Base-by-base conservation (phyloP, 2,888 invertebrate genomes). In the Gortyna flavago region DNA sequence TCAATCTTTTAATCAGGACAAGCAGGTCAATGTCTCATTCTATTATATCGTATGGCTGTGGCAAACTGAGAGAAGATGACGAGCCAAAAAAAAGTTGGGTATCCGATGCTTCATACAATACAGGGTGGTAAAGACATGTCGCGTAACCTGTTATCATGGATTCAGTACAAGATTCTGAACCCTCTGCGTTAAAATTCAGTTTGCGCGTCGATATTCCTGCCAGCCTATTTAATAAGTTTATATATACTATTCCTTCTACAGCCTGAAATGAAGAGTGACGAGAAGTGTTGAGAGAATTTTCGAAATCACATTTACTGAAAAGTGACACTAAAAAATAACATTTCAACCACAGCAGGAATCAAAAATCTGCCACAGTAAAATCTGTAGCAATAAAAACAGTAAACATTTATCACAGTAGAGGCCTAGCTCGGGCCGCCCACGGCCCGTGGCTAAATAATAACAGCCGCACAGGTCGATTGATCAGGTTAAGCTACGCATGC, bases 261-360 rank as follows among this genome's bases (percentile, higher is more conserved):
- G 32, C 32, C n/a, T 44, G 18, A 57, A 38, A 71, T 57, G 8
- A 32, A 25, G 4, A 71, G 29, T 32, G 32, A 32, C 71, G 8
- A 16, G 8, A 18, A 9, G 16, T 54, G 25, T 61, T 61, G 18
- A 7, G 32, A n/a, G 32, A 16, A 41, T 44, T 44, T 77, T 44
- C 25, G 2, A 72, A 32, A 35, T 65, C 54, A 18, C 3, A 51
- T 21, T 51, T 25, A 51, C 51, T 51, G 7, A 51, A 7, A 44
- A 44, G 16, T 16, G 44, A 44, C 44, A 44, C 16, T 44, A 16
- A 44, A 51, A 67, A 78, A 67, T 32, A 21, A 32, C 7, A 68
- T 51, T 77, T 77, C 29, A 76, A n/a, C 13, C 32, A 48, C 64
- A 48, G 16, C 7, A 59, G 38, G 5, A 77, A 71, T 76, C 66